Evolutionary conservation across 2,888 invertebrate genomes (phyloP), one percentile per base, ranked within the genome.

Genomic region (Nomada fabriciana): DNA sequence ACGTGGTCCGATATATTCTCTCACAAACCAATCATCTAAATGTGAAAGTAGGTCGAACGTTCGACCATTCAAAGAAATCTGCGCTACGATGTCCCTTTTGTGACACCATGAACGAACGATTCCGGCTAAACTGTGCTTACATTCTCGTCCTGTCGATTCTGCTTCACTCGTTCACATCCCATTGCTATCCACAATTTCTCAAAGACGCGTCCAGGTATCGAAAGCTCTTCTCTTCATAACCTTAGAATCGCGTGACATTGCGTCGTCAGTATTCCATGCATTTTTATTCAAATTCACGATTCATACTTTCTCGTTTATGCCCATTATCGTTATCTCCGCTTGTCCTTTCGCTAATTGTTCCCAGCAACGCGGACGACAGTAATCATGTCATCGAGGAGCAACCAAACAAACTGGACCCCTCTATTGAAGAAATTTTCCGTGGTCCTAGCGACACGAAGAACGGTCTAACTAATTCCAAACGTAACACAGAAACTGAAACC

Each of bases 71-170:
- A 15, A 60, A 70, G 42, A 20, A 59, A 52, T 43, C n/a, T 60
- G 3, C 73, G 50, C n/a, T 53, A 53, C 29, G 52, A 76, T 68
- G 68, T 25, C n/a, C n/a, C 20, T 13, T 57, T 63, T 65, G 60
- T 80, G 57, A 83, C 72, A 80, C 25, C 52, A 89, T 90, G 90
- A 85, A 53, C 82, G 64, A 65, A 77, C 82, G 69, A 80, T 83
- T 80, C 55, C 82, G 63, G n/a, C 69, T 60, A n/a, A 50, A 70
- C 52, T 85, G 55, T 59, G 68, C 79, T 11, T 43, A 69, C 50
- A 20, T 86, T 15, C 55, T 86, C 20, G 53, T 84, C 18, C 69
- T 90, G 20, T 77, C 76, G 50, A 65, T 75, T 7, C 75, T 88
- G 36, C 63, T 86, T 25, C 85, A 76, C 53, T 65, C 69, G 2